A percentile compares a stretch with the other conserved stretches of the same genome.
These are phyloP conservation scores for Oscheius onirici DNA, from an alignment of 2,888 invertebrate genomes.

Conservation along the genomic window DNA sequence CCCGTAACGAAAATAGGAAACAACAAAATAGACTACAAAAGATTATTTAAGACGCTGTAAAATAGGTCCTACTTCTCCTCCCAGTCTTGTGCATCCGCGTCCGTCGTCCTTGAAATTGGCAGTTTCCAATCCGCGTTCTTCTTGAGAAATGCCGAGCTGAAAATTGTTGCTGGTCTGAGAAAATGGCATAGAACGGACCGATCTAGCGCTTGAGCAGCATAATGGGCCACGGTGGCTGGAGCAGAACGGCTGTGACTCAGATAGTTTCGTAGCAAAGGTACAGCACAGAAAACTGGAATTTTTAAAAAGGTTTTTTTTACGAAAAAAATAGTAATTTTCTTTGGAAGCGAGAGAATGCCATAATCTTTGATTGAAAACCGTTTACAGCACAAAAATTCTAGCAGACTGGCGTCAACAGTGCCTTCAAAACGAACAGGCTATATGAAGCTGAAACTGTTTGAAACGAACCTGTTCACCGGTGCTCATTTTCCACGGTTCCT, in stretches of 20 bases:
- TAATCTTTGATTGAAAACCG: too few relatives aligned
- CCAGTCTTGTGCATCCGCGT: background rate
- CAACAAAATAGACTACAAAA: too few relatives aligned
- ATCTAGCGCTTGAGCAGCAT: slow-evolving; percentile 79
- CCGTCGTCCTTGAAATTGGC: slow-evolving; percentile 39
- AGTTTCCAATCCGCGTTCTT: slow-evolving; percentile 42
- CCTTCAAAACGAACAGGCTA: too few relatives aligned
- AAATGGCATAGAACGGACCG: slow-evolving; percentile 45
- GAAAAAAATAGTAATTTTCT: background rate
- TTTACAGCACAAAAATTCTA: too few relatives aligned
- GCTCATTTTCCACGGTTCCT: slow-evolving; percentile 87
- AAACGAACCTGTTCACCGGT: slow-evolving; percentile 77
- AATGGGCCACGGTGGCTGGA: slow-evolving; percentile 87
- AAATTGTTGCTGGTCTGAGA: too few relatives aligned
- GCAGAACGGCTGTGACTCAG: slow-evolving; percentile 82
- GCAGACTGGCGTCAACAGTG: too few relatives aligned
- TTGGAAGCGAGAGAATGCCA: too few relatives aligned
- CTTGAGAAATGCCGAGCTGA: slow-evolving; percentile 50
- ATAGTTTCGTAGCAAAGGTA: slow-evolving; percentile 86
- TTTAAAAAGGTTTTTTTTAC: background rate
- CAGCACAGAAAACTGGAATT: slow-evolving; percentile 78
- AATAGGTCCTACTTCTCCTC: slow-evolving; percentile 14
- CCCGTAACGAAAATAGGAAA: background rate
- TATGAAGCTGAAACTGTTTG: too few relatives aligned
- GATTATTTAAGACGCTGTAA: slow-evolving; percentile 5